Evolutionary conservation across 2,113 vertebrate species (phyloP).

Genomic region (Microcebus jonahi): DNA sequence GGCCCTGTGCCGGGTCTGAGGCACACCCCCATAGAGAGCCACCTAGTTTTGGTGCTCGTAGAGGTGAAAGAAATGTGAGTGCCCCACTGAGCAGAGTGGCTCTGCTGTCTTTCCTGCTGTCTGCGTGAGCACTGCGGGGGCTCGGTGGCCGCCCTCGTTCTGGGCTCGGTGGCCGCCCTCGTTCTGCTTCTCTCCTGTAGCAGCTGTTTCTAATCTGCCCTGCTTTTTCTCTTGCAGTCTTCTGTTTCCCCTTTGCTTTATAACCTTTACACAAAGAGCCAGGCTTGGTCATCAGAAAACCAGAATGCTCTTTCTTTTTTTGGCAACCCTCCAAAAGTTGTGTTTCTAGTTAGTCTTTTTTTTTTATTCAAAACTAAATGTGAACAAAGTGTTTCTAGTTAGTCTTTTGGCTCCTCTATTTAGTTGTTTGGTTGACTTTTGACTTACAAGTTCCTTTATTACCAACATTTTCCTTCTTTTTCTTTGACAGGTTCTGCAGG

Average conservation of each 20-base stretch:
- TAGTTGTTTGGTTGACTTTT: background rate
- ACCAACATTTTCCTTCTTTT: background rate
- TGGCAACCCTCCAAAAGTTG: background rate
- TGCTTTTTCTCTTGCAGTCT: background rate
- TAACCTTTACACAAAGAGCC: background rate
- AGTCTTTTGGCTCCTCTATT: background rate
- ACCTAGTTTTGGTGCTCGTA: background rate
- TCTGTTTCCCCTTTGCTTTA: background rate
- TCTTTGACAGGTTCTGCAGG: background rate
- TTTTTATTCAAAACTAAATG: too few species aligned
- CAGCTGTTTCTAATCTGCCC: background rate
- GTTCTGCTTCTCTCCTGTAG: too few species aligned
- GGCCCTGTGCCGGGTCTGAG: background rate
- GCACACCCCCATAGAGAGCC: too few species aligned
- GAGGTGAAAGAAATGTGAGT: background rate
- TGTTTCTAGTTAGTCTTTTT: background rate
- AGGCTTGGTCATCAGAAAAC: background rate
- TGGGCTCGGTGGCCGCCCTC: too few species aligned
- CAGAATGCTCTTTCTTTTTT: background rate
- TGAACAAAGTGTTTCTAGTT: background rate
- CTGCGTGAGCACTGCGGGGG: fast-evolving
- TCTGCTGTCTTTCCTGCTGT: background rate
- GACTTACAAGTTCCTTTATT: background rate
- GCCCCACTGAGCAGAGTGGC: fast-evolving
- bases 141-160: too few species aligned